Conservation (phyloP, 2,888 invertebrate genomes). For the Tryphoninae sp. region DNA sequence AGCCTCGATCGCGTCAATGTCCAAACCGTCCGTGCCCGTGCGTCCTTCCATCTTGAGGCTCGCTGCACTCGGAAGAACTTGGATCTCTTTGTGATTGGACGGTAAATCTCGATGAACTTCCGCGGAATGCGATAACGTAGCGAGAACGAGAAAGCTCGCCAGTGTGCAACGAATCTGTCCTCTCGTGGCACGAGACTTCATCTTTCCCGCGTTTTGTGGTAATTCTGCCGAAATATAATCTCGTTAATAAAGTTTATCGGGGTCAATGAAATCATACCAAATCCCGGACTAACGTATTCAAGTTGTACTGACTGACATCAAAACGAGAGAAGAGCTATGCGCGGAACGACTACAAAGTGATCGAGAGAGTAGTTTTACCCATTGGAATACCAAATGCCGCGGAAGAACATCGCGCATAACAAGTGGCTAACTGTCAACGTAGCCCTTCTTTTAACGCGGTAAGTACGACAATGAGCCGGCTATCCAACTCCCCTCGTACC, state of each 20-base stretch:
- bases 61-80: conserved; percentile 39
- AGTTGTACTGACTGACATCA: conserved; percentile 29
- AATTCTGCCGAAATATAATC: conserved; percentile 31
- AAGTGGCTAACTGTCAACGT: conserved; percentile 72
- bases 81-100: conserved; percentile 59
- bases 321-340: conserved; percentile 53
- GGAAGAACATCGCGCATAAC: conserved; percentile 67
- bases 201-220: conserved; percentile 6
- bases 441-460: conserved; percentile 61
- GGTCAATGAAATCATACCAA: conserved; percentile 45
- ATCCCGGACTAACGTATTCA: neutral
- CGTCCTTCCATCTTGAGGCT: conserved; percentile 66
- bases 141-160: conserved; percentile 37
- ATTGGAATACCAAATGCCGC: conserved; percentile 69
- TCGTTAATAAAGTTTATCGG: conserved; percentile 27
- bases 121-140: conserved; percentile 29
- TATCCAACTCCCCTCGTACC: no score
- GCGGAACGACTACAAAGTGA: conserved; percentile 62
- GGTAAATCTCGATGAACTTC: conserved; percentile 39
- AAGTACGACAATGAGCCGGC: neutral
- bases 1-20: conserved; percentile 47
- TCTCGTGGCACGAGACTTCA: conserved; percentile 13
- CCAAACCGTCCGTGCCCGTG: conserved; percentile 54
- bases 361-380: conserved; percentile 54
- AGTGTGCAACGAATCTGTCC: conserved; percentile 16